Conservation (phyloP, 2,797 vertebrate genomes). For the Carduelis carduelis region DNA sequence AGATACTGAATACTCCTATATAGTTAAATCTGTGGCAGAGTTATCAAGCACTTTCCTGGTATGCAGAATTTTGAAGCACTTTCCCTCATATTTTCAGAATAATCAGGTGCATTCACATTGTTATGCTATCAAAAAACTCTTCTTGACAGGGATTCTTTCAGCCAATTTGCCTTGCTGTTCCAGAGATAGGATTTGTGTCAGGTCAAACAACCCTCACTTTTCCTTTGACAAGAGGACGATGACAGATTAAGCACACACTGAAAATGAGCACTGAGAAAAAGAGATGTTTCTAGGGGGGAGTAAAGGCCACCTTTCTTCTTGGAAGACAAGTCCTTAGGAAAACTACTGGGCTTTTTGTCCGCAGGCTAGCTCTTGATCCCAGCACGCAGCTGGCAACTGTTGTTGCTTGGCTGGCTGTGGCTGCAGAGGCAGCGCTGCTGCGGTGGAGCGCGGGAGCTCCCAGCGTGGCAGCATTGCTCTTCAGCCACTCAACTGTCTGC, state of each 20-base stretch:
- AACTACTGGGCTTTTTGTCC: neutral
- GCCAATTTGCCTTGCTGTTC: neutral
- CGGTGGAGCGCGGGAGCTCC: neutral
- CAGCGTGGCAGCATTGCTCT: neutral
- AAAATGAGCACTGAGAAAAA: neutral
- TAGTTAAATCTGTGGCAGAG: neutral
- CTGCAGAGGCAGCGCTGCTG: rapidly evolving
- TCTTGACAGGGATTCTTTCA: neutral
- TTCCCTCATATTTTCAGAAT: neutral
- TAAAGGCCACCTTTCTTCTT: neutral
- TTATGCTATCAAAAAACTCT: neutral
- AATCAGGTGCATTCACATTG: neutral
- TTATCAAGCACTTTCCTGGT: neutral
- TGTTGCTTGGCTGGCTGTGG: neutral
- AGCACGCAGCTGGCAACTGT: neutral
- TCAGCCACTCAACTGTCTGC: neutral
- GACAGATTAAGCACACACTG: neutral
- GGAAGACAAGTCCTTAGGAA: neutral
- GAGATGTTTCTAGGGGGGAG: neutral
- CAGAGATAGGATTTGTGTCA: neutral
- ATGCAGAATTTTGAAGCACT: neutral
- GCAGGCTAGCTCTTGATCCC: neutral
- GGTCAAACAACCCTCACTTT: neutral
- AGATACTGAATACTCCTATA: neutral
- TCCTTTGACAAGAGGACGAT: neutral